Evolutionary conservation across 2,113 vertebrate genomes (phyloP).

Genomic region (Oreotragus oreotragus): DNA sequence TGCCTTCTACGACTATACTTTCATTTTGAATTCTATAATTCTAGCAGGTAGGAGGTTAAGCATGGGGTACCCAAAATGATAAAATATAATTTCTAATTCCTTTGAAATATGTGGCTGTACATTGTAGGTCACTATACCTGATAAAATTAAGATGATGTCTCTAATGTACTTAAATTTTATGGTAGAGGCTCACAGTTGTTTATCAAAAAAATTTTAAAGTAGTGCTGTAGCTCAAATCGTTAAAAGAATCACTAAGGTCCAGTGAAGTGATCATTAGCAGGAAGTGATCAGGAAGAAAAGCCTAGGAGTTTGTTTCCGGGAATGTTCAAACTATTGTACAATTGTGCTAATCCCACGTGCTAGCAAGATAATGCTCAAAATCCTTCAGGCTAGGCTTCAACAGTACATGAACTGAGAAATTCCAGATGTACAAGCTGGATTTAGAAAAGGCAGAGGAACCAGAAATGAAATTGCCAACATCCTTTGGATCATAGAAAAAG

Average conservation of each 20-base stretch:
- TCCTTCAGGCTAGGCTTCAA: background rate
- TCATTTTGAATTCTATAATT: conserved; percentile 17
- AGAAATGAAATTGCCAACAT: background rate
- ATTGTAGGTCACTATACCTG: background rate
- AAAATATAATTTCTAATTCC: background rate
- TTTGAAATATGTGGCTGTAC: background rate
- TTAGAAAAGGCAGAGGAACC: background rate
- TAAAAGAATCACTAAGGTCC: background rate
- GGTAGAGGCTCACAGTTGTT: background rate
- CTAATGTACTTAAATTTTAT: background rate
- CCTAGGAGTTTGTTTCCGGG: background rate
- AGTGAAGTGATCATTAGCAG: background rate
- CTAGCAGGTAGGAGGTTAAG: background rate
- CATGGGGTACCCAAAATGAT: background rate
- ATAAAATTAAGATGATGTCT: background rate
- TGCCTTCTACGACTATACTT: background rate
- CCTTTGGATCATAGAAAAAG: background rate
- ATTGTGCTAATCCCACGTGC: background rate
- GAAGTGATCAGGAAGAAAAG: background rate
- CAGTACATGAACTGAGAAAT: background rate
- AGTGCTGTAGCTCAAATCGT: background rate
- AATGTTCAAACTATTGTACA: background rate
- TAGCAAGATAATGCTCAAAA: background rate
- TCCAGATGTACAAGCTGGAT: background rate
- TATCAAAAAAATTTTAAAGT: background rate